Evolutionary conservation across 2,113 vertebrate genomes (phyloP).

Genomic region (Campylorhamphus procurvoides): DNA sequence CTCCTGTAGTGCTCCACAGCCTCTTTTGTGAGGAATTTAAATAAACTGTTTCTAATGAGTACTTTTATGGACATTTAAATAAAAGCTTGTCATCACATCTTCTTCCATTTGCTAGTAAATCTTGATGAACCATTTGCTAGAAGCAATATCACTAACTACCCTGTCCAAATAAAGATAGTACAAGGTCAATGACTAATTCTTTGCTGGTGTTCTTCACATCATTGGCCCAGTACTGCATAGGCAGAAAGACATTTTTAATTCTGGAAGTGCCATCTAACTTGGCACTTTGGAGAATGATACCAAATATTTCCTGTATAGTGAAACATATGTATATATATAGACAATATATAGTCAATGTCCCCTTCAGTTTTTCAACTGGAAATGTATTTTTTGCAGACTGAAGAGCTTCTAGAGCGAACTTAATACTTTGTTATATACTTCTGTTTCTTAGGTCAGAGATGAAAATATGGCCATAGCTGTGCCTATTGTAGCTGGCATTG

Average conservation of each 20-base stretch:
- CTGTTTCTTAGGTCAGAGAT: background rate
- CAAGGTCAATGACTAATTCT: background rate
- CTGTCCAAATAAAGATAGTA: background rate
- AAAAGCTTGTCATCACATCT: background rate
- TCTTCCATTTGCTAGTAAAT: background rate
- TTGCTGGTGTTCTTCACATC: background rate
- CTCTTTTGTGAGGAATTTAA: constrained; percentile 7
- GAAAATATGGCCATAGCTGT: background rate
- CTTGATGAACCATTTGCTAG: background rate
- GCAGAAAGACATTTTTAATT: background rate
- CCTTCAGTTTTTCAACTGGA: background rate
- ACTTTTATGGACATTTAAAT: background rate
- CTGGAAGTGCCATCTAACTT: background rate
- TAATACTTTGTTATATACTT: background rate
- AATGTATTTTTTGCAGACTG: background rate
- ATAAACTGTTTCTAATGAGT: constrained; percentile 15
- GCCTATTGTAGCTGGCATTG: background rate
- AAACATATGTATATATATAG: background rate
- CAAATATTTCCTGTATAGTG: background rate
- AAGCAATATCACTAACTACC: background rate
- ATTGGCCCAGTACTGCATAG: background rate
- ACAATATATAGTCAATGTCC: background rate
- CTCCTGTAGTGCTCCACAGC: background rate
- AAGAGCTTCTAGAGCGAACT: background rate
- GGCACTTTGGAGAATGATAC: background rate